Evolutionary conservation across 1,140 invertebrate genomes (phyloP), one percentile per base, ranked within the genome.

Genomic region (Cydia strobilella): DNA sequence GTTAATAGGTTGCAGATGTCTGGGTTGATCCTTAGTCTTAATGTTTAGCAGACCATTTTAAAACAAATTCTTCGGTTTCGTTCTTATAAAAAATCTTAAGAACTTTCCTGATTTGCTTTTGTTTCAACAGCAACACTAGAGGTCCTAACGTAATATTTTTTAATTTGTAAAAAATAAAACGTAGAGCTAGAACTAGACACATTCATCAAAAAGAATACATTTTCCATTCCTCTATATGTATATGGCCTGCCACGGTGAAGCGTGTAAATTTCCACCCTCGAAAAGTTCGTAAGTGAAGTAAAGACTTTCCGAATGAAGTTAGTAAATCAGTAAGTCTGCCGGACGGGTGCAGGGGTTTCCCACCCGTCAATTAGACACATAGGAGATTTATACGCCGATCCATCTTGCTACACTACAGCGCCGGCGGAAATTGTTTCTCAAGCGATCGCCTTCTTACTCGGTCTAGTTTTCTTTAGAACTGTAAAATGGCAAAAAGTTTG

Each of bases 331-430:
- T 75, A 74, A 84, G 81, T 79, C 77, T 78, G 80, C 65, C 65
- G 79, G 18, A 23, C 59, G 48, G 23, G 72, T 69, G 59, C 75
- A 13, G 74, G 80, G 80, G 84, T 83, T 84, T 84, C 79, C 79
- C 79, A 79, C 78, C 84, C 85, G 87, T 89, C 88, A 90, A 90
- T 90, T 90, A 90, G 85, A 88, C 86, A 87, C 82, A 80, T 76
- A 79, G 82, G 77, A 88, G 88, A 90, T 90, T 90, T 90, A 90
- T 90, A 85, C 77, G 81, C 79, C 84, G 78, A 90, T 90, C 86
- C 84, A 84, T 90, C 88, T 90, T 88, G 79, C 81, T 82, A 63
- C 59, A 74, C 35, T 65, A 62, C 20, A 39, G 76, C 76, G 71
- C 74, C 62, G 80, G 75, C 76, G 81, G 82, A 87, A 86, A 87